Evolutionary conservation across 2,797 vertebrate species (phyloP), one percentile per base, ranked within the genome.

Genomic region (Huso huso): DNA sequence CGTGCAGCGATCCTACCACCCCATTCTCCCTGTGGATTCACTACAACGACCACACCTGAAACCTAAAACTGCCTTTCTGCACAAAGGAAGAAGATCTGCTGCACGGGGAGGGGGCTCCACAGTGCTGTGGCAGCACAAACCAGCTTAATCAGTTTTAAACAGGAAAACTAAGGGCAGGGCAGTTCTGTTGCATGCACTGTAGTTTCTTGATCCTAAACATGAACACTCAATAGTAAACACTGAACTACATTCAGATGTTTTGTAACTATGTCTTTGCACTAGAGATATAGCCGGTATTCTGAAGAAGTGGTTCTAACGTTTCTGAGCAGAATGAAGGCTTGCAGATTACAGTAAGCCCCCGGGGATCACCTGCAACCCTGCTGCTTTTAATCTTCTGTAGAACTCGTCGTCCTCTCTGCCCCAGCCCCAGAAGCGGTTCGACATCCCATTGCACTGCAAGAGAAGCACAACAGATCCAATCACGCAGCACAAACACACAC

Each of bases 351-450:
- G n/a, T 23, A 7, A 12, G 13, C 37, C 9, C 9, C 8, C 52
- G 52, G 12, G 4, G 9, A 62, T 79, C 75, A 99, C 96, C 93
- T 98, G 90, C 15, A 99, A 80, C 58, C 94, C 89, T 0, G 94
- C 95, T 78, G 92, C 92, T 79, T 83, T 93, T 64, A 99, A 91
- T 53, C 96, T 84, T 48, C 95, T 83, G 78, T 98, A 99, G 82
- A 99, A 99, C 82, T 98, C 96, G 0, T 98, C 96, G 0, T 98
- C 96, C 76, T 99, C 96, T 15, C 96, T 80, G 63, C 96, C 96
- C 96, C 96, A 98, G 63, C 96, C 96, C 96, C 96, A 98, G 86
- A 98, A 99, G 67, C 96, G 91, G 82, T 99, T 98, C 2, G 96
- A 99, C 96, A 99, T 98, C 62, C 96, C 96, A 0, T 99, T 98